Percentiles rank a stretch among this genome's conserved stretches.
These are phyloP conservation scores for Cyrtorhinus lividipennis DNA, from an alignment of 1,140 invertebrate genomes.

Conservation along the genomic window DNA sequence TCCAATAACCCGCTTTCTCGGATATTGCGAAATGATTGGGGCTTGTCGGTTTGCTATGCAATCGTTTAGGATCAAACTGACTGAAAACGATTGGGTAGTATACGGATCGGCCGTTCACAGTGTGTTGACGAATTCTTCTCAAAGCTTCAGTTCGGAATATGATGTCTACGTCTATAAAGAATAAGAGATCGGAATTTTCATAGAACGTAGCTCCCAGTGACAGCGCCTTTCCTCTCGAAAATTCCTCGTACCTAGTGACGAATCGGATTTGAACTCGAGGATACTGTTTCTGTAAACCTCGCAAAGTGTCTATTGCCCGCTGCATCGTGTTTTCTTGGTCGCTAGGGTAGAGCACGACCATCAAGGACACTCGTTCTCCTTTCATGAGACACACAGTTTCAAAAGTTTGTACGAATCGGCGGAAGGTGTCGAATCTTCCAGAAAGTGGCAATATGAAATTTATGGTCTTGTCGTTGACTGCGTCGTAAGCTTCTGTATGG, in stretches of 20 bases:
- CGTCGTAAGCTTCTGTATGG: slow-evolving; percentile 14
- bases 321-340: slow-evolving; percentile 36
- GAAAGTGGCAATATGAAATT: slow-evolving; percentile 78
- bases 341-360: slow-evolving; percentile 64
- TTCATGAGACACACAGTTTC: slow-evolving; percentile 56
- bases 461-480: slow-evolving; percentile 32
- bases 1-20: slow-evolving; percentile 70
- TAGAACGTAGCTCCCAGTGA: slow-evolving; percentile 35
- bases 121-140: slow-evolving; percentile 56
- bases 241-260: slow-evolving; percentile 45
- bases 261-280: slow-evolving; percentile 46
- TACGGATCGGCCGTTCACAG: slow-evolving; percentile 54
- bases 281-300: slow-evolving; percentile 40
- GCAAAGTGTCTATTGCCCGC: slow-evolving; percentile 37
- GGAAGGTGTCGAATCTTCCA: slow-evolving; percentile 64
- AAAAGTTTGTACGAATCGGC: slow-evolving; percentile 74
- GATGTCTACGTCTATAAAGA: slow-evolving; percentile 86
- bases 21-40: slow-evolving; percentile 32
- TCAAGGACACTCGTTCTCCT: slow-evolving; percentile 52
- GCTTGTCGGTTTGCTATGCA: slow-evolving; percentile 25
- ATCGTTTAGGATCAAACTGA: slow-evolving; percentile 67
- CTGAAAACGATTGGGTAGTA: slow-evolving; percentile 98
- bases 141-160: slow-evolving; percentile 53
- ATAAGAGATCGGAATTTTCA: slow-evolving; percentile 47
- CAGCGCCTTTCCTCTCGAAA: slow-evolving; percentile 64